phyloP scores from a whole-genome alignment of 2,888 invertebrate genomes.

The Biston stratarius region DNA sequence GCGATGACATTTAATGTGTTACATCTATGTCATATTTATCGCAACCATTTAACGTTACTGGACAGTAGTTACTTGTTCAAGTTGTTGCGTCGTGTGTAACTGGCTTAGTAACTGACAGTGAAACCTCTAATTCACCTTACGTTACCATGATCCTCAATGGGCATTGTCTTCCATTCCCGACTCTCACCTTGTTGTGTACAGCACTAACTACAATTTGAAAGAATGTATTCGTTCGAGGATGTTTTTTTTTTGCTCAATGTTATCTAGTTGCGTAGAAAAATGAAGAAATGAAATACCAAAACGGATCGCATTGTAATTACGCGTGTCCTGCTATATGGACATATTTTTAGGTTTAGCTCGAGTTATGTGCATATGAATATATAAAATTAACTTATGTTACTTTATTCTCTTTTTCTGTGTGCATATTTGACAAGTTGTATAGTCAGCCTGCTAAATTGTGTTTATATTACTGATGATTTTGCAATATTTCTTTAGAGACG shows the following conservation, averaged over 20 bases:
- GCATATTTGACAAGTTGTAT: constrained; percentile 35
- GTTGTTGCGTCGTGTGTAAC: not conserved
- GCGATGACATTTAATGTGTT: too few species aligned
- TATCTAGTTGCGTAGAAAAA: constrained; percentile 73
- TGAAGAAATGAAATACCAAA: constrained; percentile 69
- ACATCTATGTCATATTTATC: too few species aligned
- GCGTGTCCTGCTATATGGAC: constrained; percentile 39
- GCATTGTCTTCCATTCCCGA: constrained; percentile 75
- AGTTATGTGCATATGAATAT: constrained; percentile 36
- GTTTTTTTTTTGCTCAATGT: constrained; percentile 74
- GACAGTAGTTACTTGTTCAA: not conserved
- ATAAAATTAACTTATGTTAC: constrained; percentile 52
- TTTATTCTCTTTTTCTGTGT: constrained; percentile 43
- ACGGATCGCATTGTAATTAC: constrained; percentile 60
- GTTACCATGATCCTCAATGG: constrained; percentile 77
- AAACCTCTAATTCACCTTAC: constrained; percentile 52
- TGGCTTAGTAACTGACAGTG: constrained; percentile 9
- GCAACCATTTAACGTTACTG: not conserved
- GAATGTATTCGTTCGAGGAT: constrained; percentile 50
- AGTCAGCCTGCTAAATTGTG: constrained; percentile 36
- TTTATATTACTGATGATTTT: constrained; percentile 2
- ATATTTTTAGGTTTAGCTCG: constrained; percentile 26
- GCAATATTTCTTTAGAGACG: not conserved
- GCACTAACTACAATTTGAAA: constrained; percentile 49
- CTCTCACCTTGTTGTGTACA: constrained; percentile 79